phyloP scores from a whole-genome alignment of 2,888 invertebrate species.

The Mythimna vitellina region DNA sequence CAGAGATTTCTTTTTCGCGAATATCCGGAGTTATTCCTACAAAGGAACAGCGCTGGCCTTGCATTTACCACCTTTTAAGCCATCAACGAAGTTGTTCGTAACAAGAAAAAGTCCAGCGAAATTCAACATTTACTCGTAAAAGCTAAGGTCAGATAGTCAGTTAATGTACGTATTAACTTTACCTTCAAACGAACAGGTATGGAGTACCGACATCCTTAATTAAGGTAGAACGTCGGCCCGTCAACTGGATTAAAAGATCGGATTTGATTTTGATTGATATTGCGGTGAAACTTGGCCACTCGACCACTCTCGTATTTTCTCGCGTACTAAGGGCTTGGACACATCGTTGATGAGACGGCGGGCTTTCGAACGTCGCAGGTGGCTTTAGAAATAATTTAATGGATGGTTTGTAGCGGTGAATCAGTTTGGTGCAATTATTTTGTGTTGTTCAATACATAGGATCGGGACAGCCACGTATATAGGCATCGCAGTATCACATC shows the following conservation, averaged over 20 bases:
- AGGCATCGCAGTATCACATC: no score
- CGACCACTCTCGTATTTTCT: conserved; percentile 59
- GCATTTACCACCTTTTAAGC: neutral
- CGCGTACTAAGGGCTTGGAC: conserved; percentile 52
- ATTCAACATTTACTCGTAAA: conserved; percentile 39
- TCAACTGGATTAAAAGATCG: conserved; percentile 80
- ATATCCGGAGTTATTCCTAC: neutral
- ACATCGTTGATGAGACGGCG: conserved; percentile 16
- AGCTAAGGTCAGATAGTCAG: conserved; percentile 52
- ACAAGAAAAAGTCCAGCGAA: conserved; percentile 24
- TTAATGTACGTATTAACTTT: conserved; percentile 59
- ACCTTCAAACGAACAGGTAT: conserved; percentile 62
- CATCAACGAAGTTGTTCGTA: neutral
- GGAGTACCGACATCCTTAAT: conserved; percentile 80
- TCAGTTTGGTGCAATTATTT: neutral
- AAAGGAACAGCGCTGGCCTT: neutral
- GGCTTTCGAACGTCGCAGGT: neutral
- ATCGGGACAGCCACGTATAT: neutral
- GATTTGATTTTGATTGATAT: conserved; percentile 87
- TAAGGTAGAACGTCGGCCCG: conserved; percentile 78
- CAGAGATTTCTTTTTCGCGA: no score
- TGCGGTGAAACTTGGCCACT: conserved; percentile 76
- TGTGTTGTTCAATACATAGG: neutral
- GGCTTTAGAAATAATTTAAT: conserved; percentile 42
- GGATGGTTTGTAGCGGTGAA: neutral